Evolutionary conservation across 2,797 vertebrate genomes (phyloP), one percentile per base, ranked within the genome.

Genomic region (Glossophaga mutica): DNA sequence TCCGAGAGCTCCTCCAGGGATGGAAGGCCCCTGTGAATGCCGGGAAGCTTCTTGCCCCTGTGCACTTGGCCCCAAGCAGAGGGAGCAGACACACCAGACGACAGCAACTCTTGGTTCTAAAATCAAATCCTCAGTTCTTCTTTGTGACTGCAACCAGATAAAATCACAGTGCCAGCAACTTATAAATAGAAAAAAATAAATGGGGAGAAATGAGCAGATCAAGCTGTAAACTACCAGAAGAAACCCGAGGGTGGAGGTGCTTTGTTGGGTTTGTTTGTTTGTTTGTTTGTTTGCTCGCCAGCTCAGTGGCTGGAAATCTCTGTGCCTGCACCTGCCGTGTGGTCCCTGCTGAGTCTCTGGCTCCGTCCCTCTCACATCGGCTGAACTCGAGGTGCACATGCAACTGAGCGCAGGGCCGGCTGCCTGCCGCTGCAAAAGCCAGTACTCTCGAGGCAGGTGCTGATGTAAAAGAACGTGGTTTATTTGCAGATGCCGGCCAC

Each of bases 91-190:
- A 34, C 44, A 18, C 37, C 37, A 88, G 70, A 22, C 24, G 52
- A 15, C 32, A 65, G 50, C 6, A 32, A 19, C 16, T 44, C 68
- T n/a, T 22, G 32, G 24, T 34, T 86, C 62, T 77, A 48, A 77
- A 83, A 22, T 29, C 50, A 50, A 34, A 19, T 10, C 52, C 79
- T 32, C 83, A 16, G 10, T 55, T 79, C 82, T 81, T 84, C 82
- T 81, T 84, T 83, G 76, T 9, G 29, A 46, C 82, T 11, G 76
- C 44, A 37, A 39, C 62, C 52, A 22, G 44, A 57, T 42, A 55
- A 50, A 88, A 83, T 84, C 24, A 88, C 37, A 8, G 34, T 9
- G 65, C 88, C 84, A 57, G 92, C 84, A 50, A n/a, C 34, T 82
- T 76, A 76, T 52, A 77, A 77, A 77, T 24, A 70, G 73, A 82